Percentiles rank a stretch among this genome's conserved stretches.
These are phyloP conservation scores for Girardinus metallicus DNA, from an alignment of 2,797 vertebrate genomes.

Conservation along the genomic window DNA sequence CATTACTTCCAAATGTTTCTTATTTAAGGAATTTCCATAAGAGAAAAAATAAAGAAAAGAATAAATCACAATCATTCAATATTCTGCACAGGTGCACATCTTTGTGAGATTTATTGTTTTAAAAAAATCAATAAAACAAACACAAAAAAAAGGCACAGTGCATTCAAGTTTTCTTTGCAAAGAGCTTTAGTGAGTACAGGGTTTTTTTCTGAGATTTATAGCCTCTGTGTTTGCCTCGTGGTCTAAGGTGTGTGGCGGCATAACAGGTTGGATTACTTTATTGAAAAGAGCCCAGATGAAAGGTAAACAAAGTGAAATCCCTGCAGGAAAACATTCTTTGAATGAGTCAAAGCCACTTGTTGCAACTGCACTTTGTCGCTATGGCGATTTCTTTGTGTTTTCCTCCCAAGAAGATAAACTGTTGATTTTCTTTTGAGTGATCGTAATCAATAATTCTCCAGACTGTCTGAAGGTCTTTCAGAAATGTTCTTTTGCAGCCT, in stretches of 20 bases:
- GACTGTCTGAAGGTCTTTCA: not conserved
- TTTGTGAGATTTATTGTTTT: constrained; percentile 22
- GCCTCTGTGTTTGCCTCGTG: not conserved
- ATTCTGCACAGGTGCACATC: constrained; percentile 14
- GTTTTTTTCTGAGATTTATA: constrained; percentile 31
- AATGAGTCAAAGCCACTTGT: not conserved
- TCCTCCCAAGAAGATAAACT: not conserved
- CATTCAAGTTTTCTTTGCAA: constrained; percentile 41
- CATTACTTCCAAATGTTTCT: constrained; percentile 34
- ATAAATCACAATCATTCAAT: not conserved
- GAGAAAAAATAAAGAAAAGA: constrained; percentile 11
- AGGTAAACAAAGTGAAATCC: not conserved
- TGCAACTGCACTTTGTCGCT: not conserved
- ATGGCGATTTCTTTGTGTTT: not conserved
- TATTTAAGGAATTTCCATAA: constrained; percentile 10
- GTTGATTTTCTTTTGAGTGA: not conserved
- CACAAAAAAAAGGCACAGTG: constrained; percentile 30
- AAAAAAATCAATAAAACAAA: constrained; percentile 51
- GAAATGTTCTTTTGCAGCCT: not conserved
- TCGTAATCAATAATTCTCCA: not conserved
- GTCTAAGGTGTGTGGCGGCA: not conserved
- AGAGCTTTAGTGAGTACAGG: constrained; percentile 33
- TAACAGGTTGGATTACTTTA: constrained; percentile 1
- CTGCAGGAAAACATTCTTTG: too few relatives aligned
- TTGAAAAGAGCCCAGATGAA: not conserved